Evolutionary conservation across 2,888 invertebrate species (phyloP).

Genomic region (Synergus itoensis): DNA sequence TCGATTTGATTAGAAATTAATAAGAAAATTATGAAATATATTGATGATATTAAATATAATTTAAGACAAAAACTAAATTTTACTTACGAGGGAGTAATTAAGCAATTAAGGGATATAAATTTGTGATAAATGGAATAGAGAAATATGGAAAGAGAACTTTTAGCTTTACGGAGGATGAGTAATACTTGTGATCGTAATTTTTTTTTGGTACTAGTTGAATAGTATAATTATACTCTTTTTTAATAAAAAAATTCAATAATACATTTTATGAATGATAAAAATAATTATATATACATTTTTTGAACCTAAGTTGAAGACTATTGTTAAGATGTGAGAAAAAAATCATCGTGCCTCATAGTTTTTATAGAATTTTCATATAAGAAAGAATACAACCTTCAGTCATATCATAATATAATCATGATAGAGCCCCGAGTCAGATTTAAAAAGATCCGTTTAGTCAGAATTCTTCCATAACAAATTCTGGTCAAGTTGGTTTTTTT

Average conservation of each 20-base stretch:
- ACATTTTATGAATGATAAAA: background rate
- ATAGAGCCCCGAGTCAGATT: slow-evolving; percentile 68
- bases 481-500: slow-evolving; percentile 78
- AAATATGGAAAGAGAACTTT: background rate
- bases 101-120: slow-evolving; percentile 3
- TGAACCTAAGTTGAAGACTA: background rate
- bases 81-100: background rate
- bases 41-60: background rate
- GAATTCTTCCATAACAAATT: slow-evolving; percentile 78
- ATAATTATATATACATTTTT: background rate
- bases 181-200: slow-evolving; percentile 28
- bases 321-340: background rate
- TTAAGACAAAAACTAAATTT: background rate
- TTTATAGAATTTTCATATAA: background rate
- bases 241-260: background rate
- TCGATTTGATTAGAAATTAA: background rate
- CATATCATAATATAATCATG: background rate
- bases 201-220: slow-evolving; percentile 31
- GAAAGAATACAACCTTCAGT: background rate
- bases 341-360: slow-evolving; percentile 31
- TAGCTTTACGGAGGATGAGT: slow-evolving; percentile 28
- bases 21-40: background rate
- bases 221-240: background rate
- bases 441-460: slow-evolving; percentile 64
- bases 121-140: slow-evolving; percentile 38